Evolutionary conservation across 2,113 vertebrate genomes (phyloP).

Genomic region (Myodes glareolus): DNA sequence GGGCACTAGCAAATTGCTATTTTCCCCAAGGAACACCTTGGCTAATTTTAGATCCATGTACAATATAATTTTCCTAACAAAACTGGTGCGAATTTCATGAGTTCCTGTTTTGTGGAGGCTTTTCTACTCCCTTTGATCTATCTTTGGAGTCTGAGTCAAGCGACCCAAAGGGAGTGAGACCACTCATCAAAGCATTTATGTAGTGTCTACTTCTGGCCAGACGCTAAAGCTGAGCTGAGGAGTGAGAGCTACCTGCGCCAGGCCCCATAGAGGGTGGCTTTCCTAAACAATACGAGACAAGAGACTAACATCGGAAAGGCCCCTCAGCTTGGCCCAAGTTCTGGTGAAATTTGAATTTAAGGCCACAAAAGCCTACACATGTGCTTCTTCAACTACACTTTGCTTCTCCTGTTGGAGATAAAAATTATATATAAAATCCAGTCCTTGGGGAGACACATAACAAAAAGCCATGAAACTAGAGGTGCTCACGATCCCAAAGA

Average conservation of each 20-base stretch:
- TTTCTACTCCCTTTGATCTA: not conserved
- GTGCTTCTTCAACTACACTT: not conserved
- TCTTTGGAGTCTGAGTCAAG: not conserved
- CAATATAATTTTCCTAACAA: not conserved
- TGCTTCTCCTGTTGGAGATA: not conserved
- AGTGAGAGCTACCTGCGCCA: not conserved
- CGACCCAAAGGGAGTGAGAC: not conserved
- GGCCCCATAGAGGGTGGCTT: not conserved
- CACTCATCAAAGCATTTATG: not conserved
- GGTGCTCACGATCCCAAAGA: not conserved
- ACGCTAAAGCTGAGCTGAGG: not conserved
- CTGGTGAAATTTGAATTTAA: not conserved
- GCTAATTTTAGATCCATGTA: not conserved
- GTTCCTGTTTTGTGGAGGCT: not conserved
- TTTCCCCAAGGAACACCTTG: not conserved
- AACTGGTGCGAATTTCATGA: not conserved
- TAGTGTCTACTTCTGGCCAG: not conserved
- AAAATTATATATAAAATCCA: not conserved
- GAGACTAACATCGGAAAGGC: not conserved
- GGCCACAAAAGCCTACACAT: too few relatives aligned
- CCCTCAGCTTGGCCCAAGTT: not conserved
- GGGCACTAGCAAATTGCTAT: not conserved
- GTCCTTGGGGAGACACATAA: not conserved
- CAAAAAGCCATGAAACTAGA: too few relatives aligned
- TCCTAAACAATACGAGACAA: not conserved